Base-by-base conservation (phyloP, 2,113 vertebrate genomes). In the Neodontobutis hainanensis region DNA sequence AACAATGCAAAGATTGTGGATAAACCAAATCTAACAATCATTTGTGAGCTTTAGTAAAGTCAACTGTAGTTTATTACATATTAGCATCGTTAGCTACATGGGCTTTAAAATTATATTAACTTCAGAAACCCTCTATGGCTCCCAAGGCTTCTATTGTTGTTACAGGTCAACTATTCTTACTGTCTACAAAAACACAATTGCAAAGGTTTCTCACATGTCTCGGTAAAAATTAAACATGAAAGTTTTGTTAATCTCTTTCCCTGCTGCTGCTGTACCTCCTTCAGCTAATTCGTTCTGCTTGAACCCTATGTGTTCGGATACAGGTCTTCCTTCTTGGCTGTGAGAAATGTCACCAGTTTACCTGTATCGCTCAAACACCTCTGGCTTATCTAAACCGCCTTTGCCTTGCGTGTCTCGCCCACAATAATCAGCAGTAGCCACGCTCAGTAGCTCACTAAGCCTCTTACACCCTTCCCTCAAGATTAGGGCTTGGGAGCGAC, bases 391-490 rank as follows among this genome's bases (percentile, higher is more conserved):
- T 84, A 88, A 89, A 90, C 79, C 84, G 79, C 90, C 89, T 90
- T 87, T 76, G 83, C 90, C 87, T 89, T 88, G 90, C 89, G 84
- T 90, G 89, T 85, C 77, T 87, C 77, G 64, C 87, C 87, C 87
- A 91, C 91, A 92, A 88, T 92, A 92, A 93, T 91, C 91, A 90
- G 87, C 89, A 77, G 86, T 87, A 90, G 89, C 92, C 88, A 87
- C 73, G 88, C 91, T 92, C 90, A 90, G 92, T 91, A 88, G 90
- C 89, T 87, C 73, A 70, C 83, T 92, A 94, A 94, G 91, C 93
- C 89, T 92, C 93, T 93, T 94, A 93, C 89, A 89, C 87, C 89
- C 91, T 90, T 92, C 89, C 92, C 89, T 91, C 84, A 89, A 93
- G 92, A 93, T 93, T 94, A 93, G 90, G 87, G 80, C 79, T 90